phyloP scores from a whole-genome alignment of 2,113 vertebrate genomes.

The Tragulus kanchil region DNA sequence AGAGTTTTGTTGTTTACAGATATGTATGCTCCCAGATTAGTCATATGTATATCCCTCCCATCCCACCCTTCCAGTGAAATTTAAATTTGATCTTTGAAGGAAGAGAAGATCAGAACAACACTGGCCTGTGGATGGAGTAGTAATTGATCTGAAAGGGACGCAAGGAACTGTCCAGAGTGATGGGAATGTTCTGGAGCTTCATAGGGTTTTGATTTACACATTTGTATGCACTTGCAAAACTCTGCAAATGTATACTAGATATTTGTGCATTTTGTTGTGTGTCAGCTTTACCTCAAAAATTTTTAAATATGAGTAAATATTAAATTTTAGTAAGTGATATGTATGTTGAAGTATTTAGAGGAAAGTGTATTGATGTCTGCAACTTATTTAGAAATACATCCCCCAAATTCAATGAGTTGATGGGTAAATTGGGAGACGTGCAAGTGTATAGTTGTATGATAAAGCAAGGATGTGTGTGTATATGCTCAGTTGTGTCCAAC shows the following conservation, averaged over 20 bases:
- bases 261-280: neutral
- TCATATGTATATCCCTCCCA: too few species aligned
- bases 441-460: neutral
- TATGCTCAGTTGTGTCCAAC: neutral
- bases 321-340: neutral
- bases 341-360: neutral
- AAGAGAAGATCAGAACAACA: neutral
- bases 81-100: neutral
- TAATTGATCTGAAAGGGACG: neutral
- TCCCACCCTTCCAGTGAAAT: neutral
- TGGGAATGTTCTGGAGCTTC: neutral
- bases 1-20: too few species aligned
- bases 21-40: too few species aligned
- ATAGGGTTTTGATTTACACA: neutral
- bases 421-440: neutral
- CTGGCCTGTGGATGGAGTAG: neutral
- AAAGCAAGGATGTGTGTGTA: neutral
- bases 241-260: neutral
- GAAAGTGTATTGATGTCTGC: neutral
- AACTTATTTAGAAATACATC: neutral
- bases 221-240: neutral
- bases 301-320: neutral
- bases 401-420: neutral
- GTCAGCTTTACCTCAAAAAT: conserved; percentile 18
- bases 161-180: neutral